Conservation (phyloP, 2,113 vertebrate genomes). For the Rattus rattus region DNA sequence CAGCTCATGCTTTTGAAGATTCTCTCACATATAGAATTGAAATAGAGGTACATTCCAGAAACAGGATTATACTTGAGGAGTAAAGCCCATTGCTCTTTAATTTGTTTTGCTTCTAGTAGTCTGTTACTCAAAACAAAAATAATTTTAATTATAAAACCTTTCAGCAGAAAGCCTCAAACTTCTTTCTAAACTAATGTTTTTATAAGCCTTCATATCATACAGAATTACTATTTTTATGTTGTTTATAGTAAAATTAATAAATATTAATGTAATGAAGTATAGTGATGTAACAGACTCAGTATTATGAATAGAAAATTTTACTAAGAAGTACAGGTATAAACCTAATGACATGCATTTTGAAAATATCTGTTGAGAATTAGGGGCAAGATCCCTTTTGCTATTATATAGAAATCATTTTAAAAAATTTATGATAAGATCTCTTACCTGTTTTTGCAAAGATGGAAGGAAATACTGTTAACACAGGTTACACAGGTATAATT, state of each 20-base stretch:
- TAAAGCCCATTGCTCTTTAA: background rate
- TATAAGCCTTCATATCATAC: background rate
- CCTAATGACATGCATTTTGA: background rate
- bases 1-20: conserved; percentile 62
- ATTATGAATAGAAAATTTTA: background rate
- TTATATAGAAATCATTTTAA: background rate
- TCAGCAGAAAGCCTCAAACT: background rate
- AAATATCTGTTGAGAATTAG: background rate
- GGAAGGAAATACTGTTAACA: background rate
- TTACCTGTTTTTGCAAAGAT: background rate
- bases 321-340: background rate
- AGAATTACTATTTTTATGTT: background rate
- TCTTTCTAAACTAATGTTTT: conserved; percentile 18
- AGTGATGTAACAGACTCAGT: background rate
- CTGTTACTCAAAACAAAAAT: conserved; percentile 40
- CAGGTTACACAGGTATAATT: background rate
- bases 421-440: background rate
- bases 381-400: background rate
- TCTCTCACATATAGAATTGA: conserved; percentile 52
- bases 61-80: conserved; percentile 28
- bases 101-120: background rate
- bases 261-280: background rate
- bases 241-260: background rate
- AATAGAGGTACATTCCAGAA: conserved; percentile 41
- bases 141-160: conserved; percentile 19